Base-by-base conservation (phyloP, 2,113 vertebrate genomes). In the Elanoides forficatus region DNA sequence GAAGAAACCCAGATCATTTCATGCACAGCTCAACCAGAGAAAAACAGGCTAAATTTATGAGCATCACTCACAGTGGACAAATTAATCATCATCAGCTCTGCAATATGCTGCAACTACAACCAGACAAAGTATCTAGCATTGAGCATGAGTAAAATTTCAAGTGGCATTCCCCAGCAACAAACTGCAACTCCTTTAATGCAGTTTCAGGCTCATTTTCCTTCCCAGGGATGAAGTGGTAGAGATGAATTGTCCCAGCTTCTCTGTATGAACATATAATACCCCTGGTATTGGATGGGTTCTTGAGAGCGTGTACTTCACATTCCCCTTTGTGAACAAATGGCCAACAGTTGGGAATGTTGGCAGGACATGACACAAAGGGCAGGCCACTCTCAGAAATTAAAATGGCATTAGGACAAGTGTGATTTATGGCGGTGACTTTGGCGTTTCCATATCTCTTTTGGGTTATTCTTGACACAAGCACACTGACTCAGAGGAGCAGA, bases 31-130 rank as follows among this genome's bases (percentile, higher is more conserved):
- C 86, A 94, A 89, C 40, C 36, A 50, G 89, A 87, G 76, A 79
- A 95, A 91, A 89, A 56, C 83, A 81, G 91, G 52, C 47, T 89
- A 60, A 81, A 95, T 95, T 94, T 93, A 95, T 71, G 93, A 95
- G 40, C 52, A 27, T 81, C 88, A 43, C 48, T 94, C 76, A 89
- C 52, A 78, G 68, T 56, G 70, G 92, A 89, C 91, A 94, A 95
- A 97, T 81, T 75, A 83, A 93, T 92, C 80, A 93, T 92, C 80
- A 93, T 92, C 80, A 88, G 47, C 80, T 74, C 43, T 82, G 65
- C 3, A 13, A 65, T 88, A 91, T 34, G 47, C 56, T 95, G 55
- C 82, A 81, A 47, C 83, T 81, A 48, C 0, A 0, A 83, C 52
- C 56, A 53, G 76, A 91, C 60, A 65, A 92, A 79, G 9, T 36